Conservation (phyloP, 2,113 vertebrate species). For the Corythoichthys haematopterus region DNA sequence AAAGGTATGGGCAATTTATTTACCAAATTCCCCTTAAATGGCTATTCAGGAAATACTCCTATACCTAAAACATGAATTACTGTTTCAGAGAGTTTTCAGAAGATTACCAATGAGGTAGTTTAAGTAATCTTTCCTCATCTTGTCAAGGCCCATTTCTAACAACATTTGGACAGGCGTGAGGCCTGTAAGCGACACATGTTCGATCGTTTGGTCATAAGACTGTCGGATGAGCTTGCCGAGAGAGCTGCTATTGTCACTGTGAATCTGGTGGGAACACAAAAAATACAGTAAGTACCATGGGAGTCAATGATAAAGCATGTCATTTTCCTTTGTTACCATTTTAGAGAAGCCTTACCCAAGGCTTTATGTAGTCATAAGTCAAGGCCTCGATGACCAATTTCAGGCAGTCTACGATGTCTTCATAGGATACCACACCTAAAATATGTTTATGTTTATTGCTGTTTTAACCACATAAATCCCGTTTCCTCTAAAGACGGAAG, state of each 20-base stretch:
- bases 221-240: conserved; percentile 86
- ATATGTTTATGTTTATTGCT: background rate
- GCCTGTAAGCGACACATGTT: conserved; percentile 75
- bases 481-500: background rate
- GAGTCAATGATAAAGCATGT: background rate
- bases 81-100: background rate
- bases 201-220: conserved; percentile 81
- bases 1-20: background rate
- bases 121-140: conserved; percentile 94
- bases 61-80: background rate
- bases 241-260: conserved; percentile 84
- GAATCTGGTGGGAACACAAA: conserved; percentile 72
- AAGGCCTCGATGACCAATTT: conserved; percentile 79
- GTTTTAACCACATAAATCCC: background rate
- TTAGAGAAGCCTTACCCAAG: conserved; percentile 77
- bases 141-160: conserved; percentile 91
- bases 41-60: background rate
- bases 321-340: background rate
- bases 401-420: conserved; percentile 83
- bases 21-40: background rate
- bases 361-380: conserved; percentile 80
- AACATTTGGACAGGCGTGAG: conserved; percentile 83
- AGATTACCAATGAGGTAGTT: conserved; percentile 87
- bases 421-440: conserved; percentile 83
- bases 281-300: background rate